These are phyloP conservation scores for Euura saliciscinereae DNA, from an alignment of 1,140 invertebrate genomes.

Conservation along the genomic window DNA sequence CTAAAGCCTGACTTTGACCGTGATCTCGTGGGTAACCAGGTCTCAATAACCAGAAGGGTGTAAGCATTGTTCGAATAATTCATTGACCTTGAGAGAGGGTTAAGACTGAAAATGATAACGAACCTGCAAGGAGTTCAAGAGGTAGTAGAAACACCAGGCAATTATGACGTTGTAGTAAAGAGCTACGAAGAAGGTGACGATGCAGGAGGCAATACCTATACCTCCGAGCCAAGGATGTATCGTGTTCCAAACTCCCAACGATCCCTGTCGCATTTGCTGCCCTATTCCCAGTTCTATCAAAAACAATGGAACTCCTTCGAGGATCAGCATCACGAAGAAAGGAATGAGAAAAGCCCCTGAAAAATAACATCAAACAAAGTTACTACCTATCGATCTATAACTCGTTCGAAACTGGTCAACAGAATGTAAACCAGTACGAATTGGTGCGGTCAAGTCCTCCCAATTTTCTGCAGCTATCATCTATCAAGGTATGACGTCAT, in stretches of 20 bases:
- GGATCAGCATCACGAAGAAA: slow-evolving; percentile 91
- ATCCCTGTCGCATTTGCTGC: slow-evolving; percentile 86
- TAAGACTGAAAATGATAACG: slow-evolving; percentile 39
- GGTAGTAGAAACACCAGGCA: slow-evolving; percentile 97
- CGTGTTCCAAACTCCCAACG: slow-evolving; percentile 92
- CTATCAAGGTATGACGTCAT: not conserved
- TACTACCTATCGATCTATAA: no score
- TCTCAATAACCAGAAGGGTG: no score
- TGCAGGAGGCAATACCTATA: slow-evolving; percentile 87
- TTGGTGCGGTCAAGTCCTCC: no score
- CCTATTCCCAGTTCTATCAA: slow-evolving; percentile 94
- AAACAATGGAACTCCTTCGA: slow-evolving; percentile 93
- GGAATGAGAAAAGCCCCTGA: slow-evolving; percentile 95
- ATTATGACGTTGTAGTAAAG: slow-evolving; percentile 99
- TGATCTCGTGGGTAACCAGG: not conserved
- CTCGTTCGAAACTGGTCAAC: no score
- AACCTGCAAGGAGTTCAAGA: slow-evolving; percentile 88
- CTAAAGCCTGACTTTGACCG: not conserved
- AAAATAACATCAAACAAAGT: slow-evolving; percentile 38
- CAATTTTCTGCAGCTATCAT: not conserved
- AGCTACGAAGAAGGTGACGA: slow-evolving; percentile 91
- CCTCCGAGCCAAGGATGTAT: slow-evolving; percentile 92
- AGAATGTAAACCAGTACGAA: no score
- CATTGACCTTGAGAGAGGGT: not conserved
- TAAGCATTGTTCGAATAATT: no score